Conservation (phyloP, 1,140 invertebrate genomes). For the Orius laevigatus region DNA sequence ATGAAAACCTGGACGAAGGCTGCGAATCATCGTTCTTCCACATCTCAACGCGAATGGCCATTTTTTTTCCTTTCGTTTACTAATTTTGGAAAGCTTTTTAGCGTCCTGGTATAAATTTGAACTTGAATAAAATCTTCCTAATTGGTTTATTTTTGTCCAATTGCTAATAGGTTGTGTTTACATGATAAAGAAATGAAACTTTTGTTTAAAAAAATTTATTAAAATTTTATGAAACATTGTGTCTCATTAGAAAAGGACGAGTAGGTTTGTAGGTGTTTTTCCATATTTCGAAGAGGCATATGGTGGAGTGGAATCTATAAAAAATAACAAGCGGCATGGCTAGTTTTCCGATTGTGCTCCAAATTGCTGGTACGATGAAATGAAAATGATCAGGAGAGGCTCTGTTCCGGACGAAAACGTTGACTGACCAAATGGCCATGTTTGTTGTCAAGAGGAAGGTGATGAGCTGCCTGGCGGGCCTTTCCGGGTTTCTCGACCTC, state of each 20-base stretch:
- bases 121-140: too few relatives aligned
- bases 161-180: too few relatives aligned
- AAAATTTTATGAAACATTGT: too few relatives aligned
- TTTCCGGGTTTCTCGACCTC: conserved; percentile 25
- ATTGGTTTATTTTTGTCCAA: too few relatives aligned
- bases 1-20: too few relatives aligned
- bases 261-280: conserved; percentile 35
- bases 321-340: conserved; percentile 57
- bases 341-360: conserved; percentile 54
- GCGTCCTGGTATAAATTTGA: too few relatives aligned
- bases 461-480: conserved; percentile 33
- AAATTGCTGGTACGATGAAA: conserved; percentile 47
- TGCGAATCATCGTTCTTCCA: too few relatives aligned
- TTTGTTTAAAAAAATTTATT: too few relatives aligned
- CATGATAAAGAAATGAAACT: too few relatives aligned
- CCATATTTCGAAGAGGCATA: conserved; percentile 49
- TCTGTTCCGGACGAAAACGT: conserved; percentile 42
- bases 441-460: conserved; percentile 35
- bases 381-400: conserved; percentile 29
- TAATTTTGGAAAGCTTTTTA: too few relatives aligned
- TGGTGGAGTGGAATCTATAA: conserved; percentile 49
- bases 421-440: conserved; percentile 37
- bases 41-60: too few relatives aligned
- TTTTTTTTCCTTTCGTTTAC: too few relatives aligned
- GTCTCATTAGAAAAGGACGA: not conserved